Conservation (phyloP, 2,888 invertebrate genomes). For the Matsumyia berberina region DNA sequence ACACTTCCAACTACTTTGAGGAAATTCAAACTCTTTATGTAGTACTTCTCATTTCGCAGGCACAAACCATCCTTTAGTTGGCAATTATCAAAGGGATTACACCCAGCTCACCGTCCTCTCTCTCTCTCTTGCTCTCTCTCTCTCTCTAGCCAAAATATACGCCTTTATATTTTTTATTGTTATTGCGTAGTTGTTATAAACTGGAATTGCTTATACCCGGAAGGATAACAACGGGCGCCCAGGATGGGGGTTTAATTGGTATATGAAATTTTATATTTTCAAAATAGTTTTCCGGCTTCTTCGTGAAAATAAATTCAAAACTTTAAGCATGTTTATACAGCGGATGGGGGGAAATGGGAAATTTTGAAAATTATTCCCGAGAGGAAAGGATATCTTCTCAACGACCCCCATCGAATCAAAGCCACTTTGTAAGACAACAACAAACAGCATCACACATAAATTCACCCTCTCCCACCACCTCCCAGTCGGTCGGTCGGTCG, state of each 20-base stretch:
- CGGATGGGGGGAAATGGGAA: background rate
- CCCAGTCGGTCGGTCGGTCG: background rate
- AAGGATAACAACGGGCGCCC: constrained; percentile 41
- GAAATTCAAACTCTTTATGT: constrained; percentile 35
- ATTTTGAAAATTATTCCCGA: constrained; percentile 6
- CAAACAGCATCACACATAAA: constrained; percentile 24
- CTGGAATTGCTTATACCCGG: constrained; percentile 33
- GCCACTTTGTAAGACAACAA: constrained; percentile 28
- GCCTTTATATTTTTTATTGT: constrained; percentile 47
- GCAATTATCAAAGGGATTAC: constrained; percentile 54
- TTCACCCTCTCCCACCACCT: background rate
- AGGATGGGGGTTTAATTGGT: constrained; percentile 32
- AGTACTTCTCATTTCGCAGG: background rate
- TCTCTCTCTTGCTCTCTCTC: too few relatives aligned
- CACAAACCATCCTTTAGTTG: constrained; percentile 29
- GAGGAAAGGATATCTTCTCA: background rate
- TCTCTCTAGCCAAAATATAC: constrained; percentile 7
- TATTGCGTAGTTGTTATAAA: constrained; percentile 45
- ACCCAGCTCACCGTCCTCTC: background rate
- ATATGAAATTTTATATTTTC: constrained; percentile 45
- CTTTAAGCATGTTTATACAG: background rate
- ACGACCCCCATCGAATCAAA: background rate
- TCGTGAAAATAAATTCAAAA: constrained; percentile 1
- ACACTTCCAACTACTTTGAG: constrained; percentile 21
- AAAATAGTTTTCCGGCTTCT: constrained; percentile 35